A percentile compares a stretch with the other conserved stretches of the same genome.
phyloP scores from a whole-genome alignment of 2,888 invertebrate species.

The Sicus ferrugineus region DNA sequence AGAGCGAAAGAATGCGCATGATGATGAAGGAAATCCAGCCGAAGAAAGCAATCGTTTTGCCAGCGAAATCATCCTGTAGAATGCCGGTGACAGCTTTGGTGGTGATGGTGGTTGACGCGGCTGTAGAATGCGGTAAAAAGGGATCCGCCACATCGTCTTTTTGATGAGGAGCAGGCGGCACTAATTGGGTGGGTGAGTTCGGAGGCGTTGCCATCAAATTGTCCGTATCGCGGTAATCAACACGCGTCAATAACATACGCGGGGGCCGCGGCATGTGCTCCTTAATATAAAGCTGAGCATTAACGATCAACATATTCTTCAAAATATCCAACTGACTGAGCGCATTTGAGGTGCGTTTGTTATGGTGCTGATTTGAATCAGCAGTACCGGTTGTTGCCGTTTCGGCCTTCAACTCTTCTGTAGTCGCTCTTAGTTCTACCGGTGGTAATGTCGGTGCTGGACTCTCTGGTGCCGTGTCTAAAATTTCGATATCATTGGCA shows the following conservation, averaged over 20 bases:
- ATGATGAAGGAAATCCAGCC: constrained; percentile 81
- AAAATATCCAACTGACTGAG: constrained; percentile 58
- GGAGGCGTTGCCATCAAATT: constrained; percentile 39
- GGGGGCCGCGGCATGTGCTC: constrained; percentile 67
- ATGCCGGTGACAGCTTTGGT: constrained; percentile 71
- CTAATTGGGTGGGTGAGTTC: constrained; percentile 33
- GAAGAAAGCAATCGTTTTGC: constrained; percentile 73
- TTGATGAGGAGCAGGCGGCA: constrained; percentile 48
- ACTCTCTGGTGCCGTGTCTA: constrained; percentile 63
- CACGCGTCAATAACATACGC: constrained; percentile 63
- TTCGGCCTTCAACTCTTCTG: background rate
- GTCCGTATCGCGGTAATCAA: constrained; percentile 56
- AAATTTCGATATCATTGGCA: constrained; percentile 48
- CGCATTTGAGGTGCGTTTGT: constrained; percentile 46
- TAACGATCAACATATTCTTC: constrained; percentile 66
- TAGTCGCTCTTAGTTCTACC: constrained; percentile 5
- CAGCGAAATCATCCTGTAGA: constrained; percentile 78
- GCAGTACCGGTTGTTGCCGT: constrained; percentile 38
- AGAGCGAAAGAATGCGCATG: constrained; percentile 75
- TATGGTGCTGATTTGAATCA: constrained; percentile 21
- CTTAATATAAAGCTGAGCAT: constrained; percentile 68
- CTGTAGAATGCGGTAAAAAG: constrained; percentile 61
- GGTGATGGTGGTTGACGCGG: background rate
- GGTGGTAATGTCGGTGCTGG: constrained; percentile 67
- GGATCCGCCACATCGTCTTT: constrained; percentile 58